Conservation (phyloP, 2,113 vertebrate genomes). For the Eidolon helvum region DNA sequence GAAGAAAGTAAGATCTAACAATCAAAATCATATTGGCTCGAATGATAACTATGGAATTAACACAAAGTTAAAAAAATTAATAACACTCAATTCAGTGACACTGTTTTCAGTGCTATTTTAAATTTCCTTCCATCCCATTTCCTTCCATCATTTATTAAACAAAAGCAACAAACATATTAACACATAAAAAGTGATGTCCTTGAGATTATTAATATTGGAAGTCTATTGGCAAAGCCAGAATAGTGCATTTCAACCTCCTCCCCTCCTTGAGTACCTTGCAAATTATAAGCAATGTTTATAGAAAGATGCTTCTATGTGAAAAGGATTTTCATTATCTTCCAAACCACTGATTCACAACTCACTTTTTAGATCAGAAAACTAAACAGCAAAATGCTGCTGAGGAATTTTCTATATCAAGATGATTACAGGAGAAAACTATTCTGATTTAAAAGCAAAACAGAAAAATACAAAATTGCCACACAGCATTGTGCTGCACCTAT, state of each 20-base stretch:
- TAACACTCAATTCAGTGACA: not conserved
- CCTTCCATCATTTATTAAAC: not conserved
- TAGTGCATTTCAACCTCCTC: not conserved
- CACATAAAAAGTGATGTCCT: not conserved
- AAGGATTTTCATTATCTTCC: not conserved
- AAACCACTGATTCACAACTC: not conserved
- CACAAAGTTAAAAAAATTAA: not conserved
- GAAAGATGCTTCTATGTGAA: not conserved
- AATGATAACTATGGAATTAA: conserved; percentile 43
- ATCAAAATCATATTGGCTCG: not conserved
- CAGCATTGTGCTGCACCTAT: not conserved
- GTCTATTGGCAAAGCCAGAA: not conserved
- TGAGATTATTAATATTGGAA: not conserved
- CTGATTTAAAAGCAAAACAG: not conserved
- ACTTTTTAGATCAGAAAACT: not conserved
- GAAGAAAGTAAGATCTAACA: not conserved
- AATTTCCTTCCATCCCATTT: not conserved
- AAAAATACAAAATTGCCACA: not conserved
- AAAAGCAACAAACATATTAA: not conserved
- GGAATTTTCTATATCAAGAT: not conserved
- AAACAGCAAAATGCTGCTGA: not conserved
- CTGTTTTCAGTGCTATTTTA: not conserved
- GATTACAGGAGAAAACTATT: not conserved
- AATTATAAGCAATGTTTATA: not conserved
- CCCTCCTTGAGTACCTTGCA: not conserved